Percentiles rank a stretch among this genome's conserved stretches.
Evolutionary conservation across 1,140 invertebrate genomes (phyloP).

Genomic region (Fopius arisanus): DNA sequence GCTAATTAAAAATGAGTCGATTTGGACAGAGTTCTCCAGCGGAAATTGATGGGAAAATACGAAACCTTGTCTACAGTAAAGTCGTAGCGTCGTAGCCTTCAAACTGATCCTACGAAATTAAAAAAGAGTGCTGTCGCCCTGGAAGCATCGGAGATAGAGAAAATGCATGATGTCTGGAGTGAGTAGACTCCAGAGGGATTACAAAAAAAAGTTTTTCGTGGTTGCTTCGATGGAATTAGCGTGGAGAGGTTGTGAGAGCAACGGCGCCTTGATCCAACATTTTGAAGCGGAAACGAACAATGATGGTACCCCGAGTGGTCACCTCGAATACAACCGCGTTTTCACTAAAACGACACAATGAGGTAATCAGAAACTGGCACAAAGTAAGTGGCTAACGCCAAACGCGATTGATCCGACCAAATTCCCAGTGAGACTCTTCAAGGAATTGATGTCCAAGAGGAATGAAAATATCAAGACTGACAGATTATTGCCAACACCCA

Average conservation of each 20-base stretch:
- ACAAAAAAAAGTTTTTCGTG: background rate
- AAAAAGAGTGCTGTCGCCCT: background rate
- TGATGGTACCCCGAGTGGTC: background rate
- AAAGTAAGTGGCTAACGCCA: background rate
- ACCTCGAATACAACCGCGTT: background rate
- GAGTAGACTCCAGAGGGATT: background rate
- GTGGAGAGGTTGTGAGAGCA: background rate
- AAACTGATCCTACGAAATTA: background rate
- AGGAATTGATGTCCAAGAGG: too few species aligned
- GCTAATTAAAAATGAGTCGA: too few species aligned
- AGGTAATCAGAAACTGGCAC: background rate
- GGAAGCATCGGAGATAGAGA: background rate
- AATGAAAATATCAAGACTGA: too few species aligned
- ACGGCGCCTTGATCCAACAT: background rate
- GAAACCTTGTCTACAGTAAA: too few species aligned
- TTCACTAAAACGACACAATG: background rate
- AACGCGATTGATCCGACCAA: background rate
- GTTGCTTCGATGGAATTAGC: background rate
- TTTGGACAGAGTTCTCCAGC: too few species aligned
- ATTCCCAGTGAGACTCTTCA: too few species aligned
- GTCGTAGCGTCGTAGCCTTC: background rate
- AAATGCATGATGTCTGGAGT: background rate
- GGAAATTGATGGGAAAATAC: too few species aligned
- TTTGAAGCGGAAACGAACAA: background rate
- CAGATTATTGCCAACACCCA: too few species aligned